These are phyloP conservation scores for Mesocentrotus franciscanus DNA, from an alignment of 53 echinoderm and acorn worm species.

Conservation along the genomic window DNA sequence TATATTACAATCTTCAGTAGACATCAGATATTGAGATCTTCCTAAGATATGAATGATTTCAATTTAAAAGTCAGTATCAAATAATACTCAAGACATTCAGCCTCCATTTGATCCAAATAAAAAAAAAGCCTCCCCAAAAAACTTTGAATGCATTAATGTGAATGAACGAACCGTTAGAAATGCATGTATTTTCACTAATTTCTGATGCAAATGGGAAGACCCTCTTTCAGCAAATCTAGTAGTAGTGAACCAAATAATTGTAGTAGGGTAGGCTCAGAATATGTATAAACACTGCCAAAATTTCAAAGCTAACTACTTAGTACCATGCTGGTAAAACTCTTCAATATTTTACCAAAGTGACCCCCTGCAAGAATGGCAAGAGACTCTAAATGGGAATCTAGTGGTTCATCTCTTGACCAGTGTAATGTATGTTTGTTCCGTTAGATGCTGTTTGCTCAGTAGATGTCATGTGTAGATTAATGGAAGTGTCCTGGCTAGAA, in stretches of 20 bases:
- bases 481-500: neutral
- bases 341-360: neutral
- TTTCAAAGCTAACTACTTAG: neutral
- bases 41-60: too few relatives aligned
- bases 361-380: neutral
- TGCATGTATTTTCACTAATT: too few relatives aligned
- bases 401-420: constrained; percentile 23
- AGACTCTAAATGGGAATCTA: neutral
- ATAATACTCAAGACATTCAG: too few relatives aligned
- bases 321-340: neutral
- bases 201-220: neutral
- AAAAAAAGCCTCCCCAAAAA: too few relatives aligned
- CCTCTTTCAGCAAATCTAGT: neutral
- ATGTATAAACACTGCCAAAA: too few relatives aligned
- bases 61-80: too few relatives aligned
- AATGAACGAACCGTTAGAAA: too few relatives aligned
- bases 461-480: neutral
- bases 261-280: neutral
- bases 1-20: too few relatives aligned
- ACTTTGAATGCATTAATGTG: too few relatives aligned
- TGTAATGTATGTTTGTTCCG: neutral
- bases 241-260: neutral
- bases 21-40: too few relatives aligned
- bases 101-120: too few relatives aligned
- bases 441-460: neutral